These are phyloP conservation scores for Prorops nasuta DNA, from an alignment of 1,140 invertebrate genomes.

Conservation along the genomic window DNA sequence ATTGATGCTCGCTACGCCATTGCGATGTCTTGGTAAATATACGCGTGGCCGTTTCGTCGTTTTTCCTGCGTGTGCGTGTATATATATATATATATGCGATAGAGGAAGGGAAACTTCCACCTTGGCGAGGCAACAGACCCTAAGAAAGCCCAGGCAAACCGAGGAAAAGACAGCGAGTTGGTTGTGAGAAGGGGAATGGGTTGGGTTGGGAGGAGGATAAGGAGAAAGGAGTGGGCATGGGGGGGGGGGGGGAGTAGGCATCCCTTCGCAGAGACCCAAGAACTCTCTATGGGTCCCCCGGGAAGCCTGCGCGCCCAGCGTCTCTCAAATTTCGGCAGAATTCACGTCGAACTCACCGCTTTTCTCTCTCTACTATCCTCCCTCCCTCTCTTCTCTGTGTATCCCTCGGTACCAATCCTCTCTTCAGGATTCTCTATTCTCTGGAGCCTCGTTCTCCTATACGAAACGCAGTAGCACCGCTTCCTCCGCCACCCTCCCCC, in stretches of 20 bases:
- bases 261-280: slow-evolving; percentile 16
- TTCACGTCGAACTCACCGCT: slow-evolving; percentile 16
- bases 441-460: not conserved
- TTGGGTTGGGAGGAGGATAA: no score
- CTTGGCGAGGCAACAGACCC: not conserved
- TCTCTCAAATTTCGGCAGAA: slow-evolving; percentile 37
- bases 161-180: slow-evolving; percentile 23
- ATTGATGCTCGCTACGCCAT: not conserved
- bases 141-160: not conserved
- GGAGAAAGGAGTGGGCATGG: no score
- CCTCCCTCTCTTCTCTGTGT: not conserved
- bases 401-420: no score
- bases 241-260: slow-evolving; percentile 7
- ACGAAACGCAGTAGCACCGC: not conserved
- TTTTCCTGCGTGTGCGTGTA: not conserved
- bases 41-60: not conserved
- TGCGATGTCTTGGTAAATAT: not conserved
- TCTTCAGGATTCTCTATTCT: not conserved
- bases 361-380: not conserved
- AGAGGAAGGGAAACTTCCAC: no score
- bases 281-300: slow-evolving; percentile 33
- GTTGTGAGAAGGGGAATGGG: no score
- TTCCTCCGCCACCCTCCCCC: not conserved
- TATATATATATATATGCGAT: no score
- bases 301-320: slow-evolving; percentile 27